Base-by-base conservation (phyloP, 2,113 vertebrate genomes). In the Caranx ignobilis region DNA sequence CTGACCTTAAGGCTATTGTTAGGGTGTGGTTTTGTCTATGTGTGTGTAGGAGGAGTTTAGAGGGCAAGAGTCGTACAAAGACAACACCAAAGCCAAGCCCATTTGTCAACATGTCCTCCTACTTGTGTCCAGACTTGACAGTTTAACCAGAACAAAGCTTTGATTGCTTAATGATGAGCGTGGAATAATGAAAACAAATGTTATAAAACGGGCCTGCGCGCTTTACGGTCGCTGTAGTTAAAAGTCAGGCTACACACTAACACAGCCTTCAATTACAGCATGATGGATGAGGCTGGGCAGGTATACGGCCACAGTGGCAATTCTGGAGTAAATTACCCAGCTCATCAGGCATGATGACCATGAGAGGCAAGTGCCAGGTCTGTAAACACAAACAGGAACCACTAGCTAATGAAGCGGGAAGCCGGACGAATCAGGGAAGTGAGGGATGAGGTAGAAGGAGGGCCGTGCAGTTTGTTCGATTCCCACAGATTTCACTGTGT, bases 211-310 rank as follows among this genome's bases (percentile, higher is more conserved):
- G 63, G 39, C 60, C 72, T 52, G 62, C 47, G 34, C 34, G 43
- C 81, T 90, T 90, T 86, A 87, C 4, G 66, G 74, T 13, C 61
- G 43, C 31, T 0, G 75, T 15, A 52, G 70, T 84, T 81, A 85
- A 79, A 84, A 84, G 82, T 66, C 43, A 67, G 77, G 65, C 61
- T 67, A 56, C 69, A 55, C 69, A 55, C 62, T 70, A 47, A 47
- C 7, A 62, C 50, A 7, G 61, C 59, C 52, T 79, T 74, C 66
- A 67, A 72, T 82, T 69, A 59, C 48, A 62, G 52, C 11, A 8
- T 65, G 81, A 87, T 78, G 68, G 75, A 82, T 45, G 71, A 75
- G 75, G 69, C 43, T 0, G 16, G 72, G 68, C 78, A 82, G 60
- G 48, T 84, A 77, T 6, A 73, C 55, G 37, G 60, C 59, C 34